Percentiles rank a stretch among this genome's conserved stretches.
phyloP scores from a whole-genome alignment of 1,140 invertebrate genomes.

The Heterodera schachtii region DNA sequence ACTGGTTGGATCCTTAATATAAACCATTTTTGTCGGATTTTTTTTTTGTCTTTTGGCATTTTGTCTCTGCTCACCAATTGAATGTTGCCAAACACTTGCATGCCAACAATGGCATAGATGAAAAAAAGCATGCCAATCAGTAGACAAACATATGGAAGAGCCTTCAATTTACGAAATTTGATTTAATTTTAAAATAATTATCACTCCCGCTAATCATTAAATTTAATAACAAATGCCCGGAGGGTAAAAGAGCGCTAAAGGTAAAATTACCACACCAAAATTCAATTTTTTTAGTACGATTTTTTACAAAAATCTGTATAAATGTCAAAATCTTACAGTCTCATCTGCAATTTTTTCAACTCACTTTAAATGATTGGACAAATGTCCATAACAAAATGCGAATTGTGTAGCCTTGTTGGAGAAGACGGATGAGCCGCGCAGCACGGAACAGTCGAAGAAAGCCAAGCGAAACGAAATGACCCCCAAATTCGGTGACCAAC shows the following conservation, averaged over 20 bases:
- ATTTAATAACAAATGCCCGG: too few species aligned
- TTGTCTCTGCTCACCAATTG: slow-evolving; percentile 70
- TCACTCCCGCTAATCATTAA: too few species aligned
- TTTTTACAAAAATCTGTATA: too few species aligned
- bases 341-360: too few species aligned
- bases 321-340: too few species aligned
- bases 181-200: background rate
- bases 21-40: too few species aligned
- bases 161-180: slow-evolving; percentile 70
- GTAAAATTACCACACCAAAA: too few species aligned
- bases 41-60: too few species aligned
- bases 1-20: too few species aligned
- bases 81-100: slow-evolving; percentile 99
- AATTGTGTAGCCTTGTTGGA: slow-evolving; percentile 98
- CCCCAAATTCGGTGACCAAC: slow-evolving; percentile 93
- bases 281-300: too few species aligned
- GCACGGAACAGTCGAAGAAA: slow-evolving; percentile 97
- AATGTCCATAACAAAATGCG: slow-evolving; percentile 99
- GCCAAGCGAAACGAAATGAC: slow-evolving; percentile 96
- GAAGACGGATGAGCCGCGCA: slow-evolving; percentile 94
- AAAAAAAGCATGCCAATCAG: slow-evolving; percentile 99
- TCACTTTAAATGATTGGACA: slow-evolving; percentile 94
- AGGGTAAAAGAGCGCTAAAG: too few species aligned
- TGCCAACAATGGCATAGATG: slow-evolving; percentile 99
- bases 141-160: slow-evolving; percentile 98